Conservation (phyloP, 2,888 invertebrate genomes). For the Drosophila imparisetae region DNA sequence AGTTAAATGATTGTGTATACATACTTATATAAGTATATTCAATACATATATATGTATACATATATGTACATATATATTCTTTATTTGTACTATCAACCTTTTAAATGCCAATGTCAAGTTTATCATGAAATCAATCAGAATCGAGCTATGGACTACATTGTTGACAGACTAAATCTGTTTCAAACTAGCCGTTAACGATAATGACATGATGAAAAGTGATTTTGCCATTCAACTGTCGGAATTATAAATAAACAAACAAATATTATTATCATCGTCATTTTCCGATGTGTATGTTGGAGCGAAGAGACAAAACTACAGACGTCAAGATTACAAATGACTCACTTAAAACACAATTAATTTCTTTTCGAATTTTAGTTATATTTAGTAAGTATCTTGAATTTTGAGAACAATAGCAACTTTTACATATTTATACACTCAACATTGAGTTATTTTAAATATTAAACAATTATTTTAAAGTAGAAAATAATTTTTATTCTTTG, state of each 20-base stretch:
- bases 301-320: not conserved
- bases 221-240: conserved; percentile 1
- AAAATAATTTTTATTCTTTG: too few species aligned
- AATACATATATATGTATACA: not conserved
- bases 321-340: conserved; percentile 21
- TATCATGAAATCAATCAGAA: conserved; percentile 20
- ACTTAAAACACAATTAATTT: conserved; percentile 9
- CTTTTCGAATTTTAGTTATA: not conserved
- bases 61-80: not conserved
- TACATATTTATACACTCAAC: conserved; percentile 2
- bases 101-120: not conserved
- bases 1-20: not conserved
- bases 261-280: conserved; percentile 15
- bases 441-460: not conserved
- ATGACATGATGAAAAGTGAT: conserved; percentile 16
- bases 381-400: not conserved
- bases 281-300: conserved; percentile 3
- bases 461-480: conserved; percentile 5
- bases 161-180: conserved; percentile 21
- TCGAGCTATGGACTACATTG: not conserved
- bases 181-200: conserved; percentile 6
- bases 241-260: conserved; percentile 32
- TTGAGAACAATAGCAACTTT: not conserved
- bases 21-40: not conserved
- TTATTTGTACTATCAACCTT: not conserved